Percentiles rank a stretch among this genome's conserved stretches.
Evolutionary conservation across 2,888 invertebrate species (phyloP).

Genomic region (Ophion ventricosus): DNA sequence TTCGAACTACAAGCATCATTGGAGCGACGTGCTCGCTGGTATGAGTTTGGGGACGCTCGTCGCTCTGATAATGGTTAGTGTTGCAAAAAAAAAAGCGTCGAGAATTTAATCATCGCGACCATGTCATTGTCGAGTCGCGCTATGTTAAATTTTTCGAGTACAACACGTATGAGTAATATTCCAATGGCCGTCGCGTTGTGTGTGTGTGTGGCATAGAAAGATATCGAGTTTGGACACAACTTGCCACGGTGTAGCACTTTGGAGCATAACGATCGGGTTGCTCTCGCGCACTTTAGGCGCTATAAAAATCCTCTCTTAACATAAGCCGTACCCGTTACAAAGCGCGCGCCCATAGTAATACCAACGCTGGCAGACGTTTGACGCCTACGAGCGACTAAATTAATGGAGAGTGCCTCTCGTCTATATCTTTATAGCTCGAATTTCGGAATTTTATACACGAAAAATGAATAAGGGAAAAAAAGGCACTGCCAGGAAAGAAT

Average conservation of each 20-base stretch:
- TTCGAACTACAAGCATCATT: conserved; percentile 98
- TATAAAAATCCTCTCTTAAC: conserved; percentile 3
- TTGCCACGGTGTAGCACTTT: neutral
- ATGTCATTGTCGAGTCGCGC: no score
- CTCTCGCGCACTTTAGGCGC: conserved; percentile 13
- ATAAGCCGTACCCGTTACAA: neutral
- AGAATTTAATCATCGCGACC: neutral
- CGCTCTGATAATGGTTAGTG: conserved; percentile 88
- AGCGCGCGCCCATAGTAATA: conserved; percentile 1
- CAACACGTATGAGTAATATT: no score
- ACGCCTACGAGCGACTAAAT: conserved; percentile 25
- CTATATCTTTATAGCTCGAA: conserved; percentile 44
- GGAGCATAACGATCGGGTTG: conserved; percentile 20
- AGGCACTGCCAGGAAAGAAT: neutral
- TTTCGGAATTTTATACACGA: neutral
- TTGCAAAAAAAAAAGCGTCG: conserved; percentile 1
- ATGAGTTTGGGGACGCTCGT: conserved; percentile 88
- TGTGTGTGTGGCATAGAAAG: no score
- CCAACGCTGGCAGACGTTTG: conserved; percentile 38
- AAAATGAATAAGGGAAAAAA: conserved; percentile 4
- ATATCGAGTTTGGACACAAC: neutral
- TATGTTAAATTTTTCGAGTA: no score
- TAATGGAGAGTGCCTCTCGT: conserved; percentile 39
- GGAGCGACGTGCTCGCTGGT: conserved; percentile 97
- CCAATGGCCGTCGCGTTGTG: no score